Percentiles rank a stretch among this genome's conserved stretches.
phyloP scores from a whole-genome alignment of 2,113 vertebrate genomes.

The Genyomyrus donnyi region DNA sequence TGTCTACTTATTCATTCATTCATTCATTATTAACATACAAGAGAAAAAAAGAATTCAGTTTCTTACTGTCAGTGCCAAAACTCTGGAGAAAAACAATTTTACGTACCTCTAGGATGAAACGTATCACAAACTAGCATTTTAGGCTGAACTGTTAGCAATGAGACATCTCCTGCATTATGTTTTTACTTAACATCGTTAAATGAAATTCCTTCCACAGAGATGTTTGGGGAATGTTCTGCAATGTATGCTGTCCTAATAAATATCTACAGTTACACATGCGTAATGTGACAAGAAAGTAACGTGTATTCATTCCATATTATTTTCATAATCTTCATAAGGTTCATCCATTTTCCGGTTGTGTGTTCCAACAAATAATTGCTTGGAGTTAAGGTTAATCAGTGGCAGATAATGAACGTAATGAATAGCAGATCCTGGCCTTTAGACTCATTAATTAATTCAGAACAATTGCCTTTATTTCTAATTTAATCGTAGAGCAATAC shows the following conservation, averaged over 20 bases:
- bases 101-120: background rate
- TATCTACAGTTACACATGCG: background rate
- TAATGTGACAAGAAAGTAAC: background rate
- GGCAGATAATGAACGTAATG: background rate
- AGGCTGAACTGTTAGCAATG: background rate
- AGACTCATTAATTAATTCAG: background rate
- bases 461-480: slow-evolving; percentile 3
- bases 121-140: background rate
- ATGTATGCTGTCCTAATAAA: background rate
- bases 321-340: background rate
- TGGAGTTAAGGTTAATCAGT: background rate
- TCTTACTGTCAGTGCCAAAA: background rate
- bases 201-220: background rate
- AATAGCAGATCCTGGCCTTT: background rate
- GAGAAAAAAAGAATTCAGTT: background rate
- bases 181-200: background rate
- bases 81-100: background rate
- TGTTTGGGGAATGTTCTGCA: background rate
- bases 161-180: background rate
- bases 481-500: slow-evolving; percentile 5
- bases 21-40: background rate
- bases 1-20: background rate
- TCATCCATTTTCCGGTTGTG: background rate
- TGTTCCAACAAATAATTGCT: background rate
- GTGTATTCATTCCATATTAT: background rate